Base-by-base conservation (phyloP, 2,888 invertebrate genomes). In the Dryobota labecula region DNA sequence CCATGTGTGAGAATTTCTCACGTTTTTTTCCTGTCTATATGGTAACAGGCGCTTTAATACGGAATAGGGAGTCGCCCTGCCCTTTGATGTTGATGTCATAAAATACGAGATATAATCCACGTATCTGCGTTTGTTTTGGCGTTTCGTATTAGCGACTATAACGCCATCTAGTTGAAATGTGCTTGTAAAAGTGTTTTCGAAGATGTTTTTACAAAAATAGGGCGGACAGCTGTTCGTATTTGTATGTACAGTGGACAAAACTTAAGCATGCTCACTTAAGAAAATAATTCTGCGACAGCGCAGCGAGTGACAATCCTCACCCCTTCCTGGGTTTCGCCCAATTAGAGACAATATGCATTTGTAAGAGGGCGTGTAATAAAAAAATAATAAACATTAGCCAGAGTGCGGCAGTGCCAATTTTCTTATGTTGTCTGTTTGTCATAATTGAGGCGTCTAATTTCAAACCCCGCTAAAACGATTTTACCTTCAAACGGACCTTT, bases 41-140 rank as follows among this genome's bases (percentile, higher is more conserved):
- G 51, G 78, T 72, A 72, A 78, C 73, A 65, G 61, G 67, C 47
- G 43, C 68, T 79, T 78, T 78, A 78, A 82, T 68, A 82, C 68
- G 54, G 54, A 73, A 79, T 67, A 62, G 49, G 47, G 51, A 51
- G 38, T 65, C 47, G 43, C 36, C 56, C 20, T 53, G 49, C 30
- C 27, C 36, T 79, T 75, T 80, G 61, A 80, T 75, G 67, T 61
- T 53, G 20, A 75, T 68, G 62, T 30, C 51, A 58, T 75, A 75
- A 73, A 73, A 74, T 80, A 74, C 49, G 47, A 47, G 13, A 18
- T 45, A 57, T 11, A 7, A 57, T 61, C 33, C 20, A 43, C 20
- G 18, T 76, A 38, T 24, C 15, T 36, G 24, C 4, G 11, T 49
- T 58, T 68, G 20, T 38, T 43, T 66, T 68, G 8, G 13, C 18